phyloP scores from a whole-genome alignment of 2,888 invertebrate genomes.

The Rhodophaea formosa region DNA sequence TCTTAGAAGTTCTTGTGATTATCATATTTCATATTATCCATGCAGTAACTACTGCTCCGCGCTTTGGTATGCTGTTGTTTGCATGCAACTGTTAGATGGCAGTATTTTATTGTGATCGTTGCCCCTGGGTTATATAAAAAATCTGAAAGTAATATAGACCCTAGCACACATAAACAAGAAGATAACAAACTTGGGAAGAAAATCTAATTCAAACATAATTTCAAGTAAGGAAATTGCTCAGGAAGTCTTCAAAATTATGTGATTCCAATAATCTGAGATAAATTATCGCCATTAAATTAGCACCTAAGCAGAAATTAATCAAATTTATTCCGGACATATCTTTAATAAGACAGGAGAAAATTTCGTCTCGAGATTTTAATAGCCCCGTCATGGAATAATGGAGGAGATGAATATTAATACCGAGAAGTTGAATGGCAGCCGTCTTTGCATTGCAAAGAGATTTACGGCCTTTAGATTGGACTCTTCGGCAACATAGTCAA shows the following conservation, averaged over 20 bases:
- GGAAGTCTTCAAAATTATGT: background rate
- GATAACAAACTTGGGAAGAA: background rate
- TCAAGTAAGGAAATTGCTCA: background rate
- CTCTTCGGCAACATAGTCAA: constrained; percentile 13
- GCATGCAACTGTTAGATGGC: too few species aligned
- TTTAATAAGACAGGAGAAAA: constrained; percentile 50
- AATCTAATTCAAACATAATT: background rate
- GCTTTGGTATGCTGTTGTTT: too few species aligned
- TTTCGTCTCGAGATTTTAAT: constrained; percentile 58
- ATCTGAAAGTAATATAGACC: too few species aligned
- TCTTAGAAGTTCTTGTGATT: too few species aligned
- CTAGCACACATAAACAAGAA: too few species aligned
- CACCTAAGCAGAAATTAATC: constrained; percentile 38
- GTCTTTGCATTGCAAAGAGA: constrained; percentile 66
- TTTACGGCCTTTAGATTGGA: constrained; percentile 35
- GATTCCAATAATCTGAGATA: constrained; percentile 16
- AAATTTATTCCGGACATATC: constrained; percentile 54
- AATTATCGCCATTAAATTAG: constrained; percentile 27
- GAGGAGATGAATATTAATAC: constrained; percentile 68
- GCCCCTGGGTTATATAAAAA: too few species aligned
- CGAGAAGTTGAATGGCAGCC: constrained; percentile 56
- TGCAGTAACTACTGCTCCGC: too few species aligned
- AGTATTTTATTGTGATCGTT: too few species aligned
- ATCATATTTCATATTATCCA: too few species aligned
- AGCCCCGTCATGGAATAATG: constrained; percentile 62